Conservation (phyloP, 2,888 invertebrate genomes). For the Dastarcus helophoroides region DNA sequence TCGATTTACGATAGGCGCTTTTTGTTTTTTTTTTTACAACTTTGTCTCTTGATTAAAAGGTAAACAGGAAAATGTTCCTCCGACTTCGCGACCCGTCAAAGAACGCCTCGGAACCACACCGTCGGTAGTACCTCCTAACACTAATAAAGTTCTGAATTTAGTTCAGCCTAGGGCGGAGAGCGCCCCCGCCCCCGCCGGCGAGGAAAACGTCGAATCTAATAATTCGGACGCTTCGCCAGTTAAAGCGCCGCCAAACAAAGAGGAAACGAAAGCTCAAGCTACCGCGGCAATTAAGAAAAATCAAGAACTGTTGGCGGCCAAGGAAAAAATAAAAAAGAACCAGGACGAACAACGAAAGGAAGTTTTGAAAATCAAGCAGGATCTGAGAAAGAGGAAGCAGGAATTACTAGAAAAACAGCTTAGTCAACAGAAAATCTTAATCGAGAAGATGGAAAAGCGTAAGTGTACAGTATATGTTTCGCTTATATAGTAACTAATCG, state of each 20-base stretch:
- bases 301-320: slow-evolving; percentile 47
- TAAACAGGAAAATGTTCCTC: slow-evolving; percentile 47
- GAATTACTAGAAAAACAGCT: slow-evolving; percentile 79
- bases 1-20: not conserved
- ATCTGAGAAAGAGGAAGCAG: slow-evolving; percentile 74
- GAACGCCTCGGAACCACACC: slow-evolving; percentile 39
- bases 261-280: slow-evolving; percentile 32
- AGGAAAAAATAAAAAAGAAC: slow-evolving; percentile 58
- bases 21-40: slow-evolving; percentile 1
- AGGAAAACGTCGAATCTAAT: slow-evolving; percentile 27
- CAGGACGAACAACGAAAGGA: slow-evolving; percentile 66
- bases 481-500: not conserved
- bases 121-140: slow-evolving; percentile 28
- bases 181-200: slow-evolving; percentile 19
- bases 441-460: slow-evolving; percentile 71
- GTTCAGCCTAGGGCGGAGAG: slow-evolving; percentile 35
- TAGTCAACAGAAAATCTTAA: slow-evolving; percentile 73
- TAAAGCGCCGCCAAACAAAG: slow-evolving; percentile 19
- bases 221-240: not conserved
- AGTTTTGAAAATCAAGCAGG: slow-evolving; percentile 63
- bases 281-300: slow-evolving; percentile 42
- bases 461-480: slow-evolving; percentile 22
- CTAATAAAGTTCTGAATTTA: slow-evolving; percentile 36
- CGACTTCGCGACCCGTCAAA: slow-evolving; percentile 34
- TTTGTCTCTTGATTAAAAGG: slow-evolving; percentile 31